Percentiles rank a stretch among this genome's conserved stretches.
Evolutionary conservation across 2,113 vertebrate genomes (phyloP).

Genomic region (Phaethornis superciliosus): DNA sequence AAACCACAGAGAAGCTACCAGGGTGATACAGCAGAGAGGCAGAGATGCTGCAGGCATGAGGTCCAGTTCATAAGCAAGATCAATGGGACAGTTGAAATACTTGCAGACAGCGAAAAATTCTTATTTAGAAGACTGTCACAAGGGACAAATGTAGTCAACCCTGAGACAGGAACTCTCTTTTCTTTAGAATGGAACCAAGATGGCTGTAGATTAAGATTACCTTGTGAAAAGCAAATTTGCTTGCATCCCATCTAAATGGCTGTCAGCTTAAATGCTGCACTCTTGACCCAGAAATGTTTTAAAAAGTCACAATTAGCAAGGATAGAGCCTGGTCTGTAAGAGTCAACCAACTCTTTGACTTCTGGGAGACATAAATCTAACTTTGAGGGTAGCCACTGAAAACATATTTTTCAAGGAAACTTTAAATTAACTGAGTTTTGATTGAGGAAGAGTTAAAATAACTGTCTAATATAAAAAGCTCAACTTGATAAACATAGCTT

Average conservation of each 20-base stretch:
- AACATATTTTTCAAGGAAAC: background rate
- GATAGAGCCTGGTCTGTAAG: background rate
- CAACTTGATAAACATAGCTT: background rate
- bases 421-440: background rate
- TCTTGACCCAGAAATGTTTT: background rate
- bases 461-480: background rate
- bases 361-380: background rate
- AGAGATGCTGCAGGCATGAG: background rate
- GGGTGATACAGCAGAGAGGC: background rate
- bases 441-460: background rate
- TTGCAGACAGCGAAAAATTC: background rate
- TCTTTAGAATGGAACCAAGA: background rate
- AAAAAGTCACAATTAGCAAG: background rate
- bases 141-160: background rate
- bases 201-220: background rate
- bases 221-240: background rate
- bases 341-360: background rate
- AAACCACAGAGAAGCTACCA: background rate
- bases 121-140: background rate
- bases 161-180: background rate
- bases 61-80: background rate
- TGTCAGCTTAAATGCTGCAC: background rate
- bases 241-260: background rate
- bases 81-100: background rate
- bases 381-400: background rate